phyloP scores from a whole-genome alignment of 1,140 invertebrate species.

The Pseudomyrmex gracilis region DNA sequence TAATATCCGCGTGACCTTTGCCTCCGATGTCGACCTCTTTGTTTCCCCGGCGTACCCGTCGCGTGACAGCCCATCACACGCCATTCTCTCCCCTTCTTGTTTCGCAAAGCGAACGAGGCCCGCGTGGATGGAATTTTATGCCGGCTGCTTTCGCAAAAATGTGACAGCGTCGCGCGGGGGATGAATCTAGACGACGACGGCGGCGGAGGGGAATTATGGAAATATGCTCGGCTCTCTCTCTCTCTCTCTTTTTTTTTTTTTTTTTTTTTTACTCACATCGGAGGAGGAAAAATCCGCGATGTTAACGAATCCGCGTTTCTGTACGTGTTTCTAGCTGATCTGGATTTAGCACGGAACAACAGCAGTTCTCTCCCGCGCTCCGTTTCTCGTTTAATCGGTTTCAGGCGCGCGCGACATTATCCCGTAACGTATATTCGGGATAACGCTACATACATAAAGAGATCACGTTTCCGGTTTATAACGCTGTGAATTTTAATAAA shows the following conservation, averaged over 20 bases:
- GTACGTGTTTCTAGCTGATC: conserved; percentile 42
- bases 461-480: conserved; percentile 3
- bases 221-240: conserved; percentile 34
- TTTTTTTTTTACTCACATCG: conserved; percentile 1
- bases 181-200: conserved; percentile 33
- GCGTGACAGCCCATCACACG: conserved; percentile 57
- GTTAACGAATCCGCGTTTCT: conserved; percentile 37
- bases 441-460: not conserved
- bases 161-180: conserved; percentile 27
- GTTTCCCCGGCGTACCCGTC: conserved; percentile 44
- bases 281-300: not conserved
- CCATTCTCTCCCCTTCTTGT: conserved; percentile 26
- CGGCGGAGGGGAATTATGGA: conserved; percentile 48
- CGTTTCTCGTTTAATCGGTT: conserved; percentile 42
- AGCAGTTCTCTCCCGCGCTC: conserved; percentile 5
- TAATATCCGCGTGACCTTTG: conserved; percentile 72
- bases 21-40: conserved; percentile 35
- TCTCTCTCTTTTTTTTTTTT: not conserved
- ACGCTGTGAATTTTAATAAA: conserved; percentile 26
- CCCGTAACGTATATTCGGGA: conserved; percentile 33
- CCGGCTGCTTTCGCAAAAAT: conserved; percentile 56
- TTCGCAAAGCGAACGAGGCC: conserved; percentile 63
- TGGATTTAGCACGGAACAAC: conserved; percentile 43
- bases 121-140: conserved; percentile 58
- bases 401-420: conserved; percentile 21